These are phyloP conservation scores for Pterocles gutturalis DNA, from an alignment of 2,113 vertebrate genomes.

Conservation along the genomic window DNA sequence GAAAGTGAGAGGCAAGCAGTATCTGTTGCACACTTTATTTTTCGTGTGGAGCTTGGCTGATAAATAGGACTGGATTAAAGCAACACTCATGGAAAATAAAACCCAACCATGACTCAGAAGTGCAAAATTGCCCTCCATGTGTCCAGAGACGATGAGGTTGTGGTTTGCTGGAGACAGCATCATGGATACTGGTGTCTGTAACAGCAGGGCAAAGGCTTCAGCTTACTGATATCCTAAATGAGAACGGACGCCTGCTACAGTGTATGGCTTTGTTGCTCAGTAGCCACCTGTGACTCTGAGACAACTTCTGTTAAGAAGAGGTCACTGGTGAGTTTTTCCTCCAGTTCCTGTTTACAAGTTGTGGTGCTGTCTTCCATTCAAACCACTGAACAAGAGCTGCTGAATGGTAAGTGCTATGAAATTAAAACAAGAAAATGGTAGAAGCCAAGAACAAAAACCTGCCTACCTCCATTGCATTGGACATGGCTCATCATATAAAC, in stretches of 20 bases:
- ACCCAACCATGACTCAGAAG: constrained; percentile 33
- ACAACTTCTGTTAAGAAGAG: neutral
- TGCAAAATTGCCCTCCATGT: constrained; percentile 44
- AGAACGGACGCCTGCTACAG: neutral
- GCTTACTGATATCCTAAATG: neutral
- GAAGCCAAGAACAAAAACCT: neutral
- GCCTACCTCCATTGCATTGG: neutral
- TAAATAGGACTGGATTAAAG: constrained; percentile 23
- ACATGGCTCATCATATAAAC: neutral
- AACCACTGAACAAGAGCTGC: neutral
- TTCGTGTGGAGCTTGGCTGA: neutral
- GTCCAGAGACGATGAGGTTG: constrained; percentile 53
- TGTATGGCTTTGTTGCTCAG: constrained; percentile 72
- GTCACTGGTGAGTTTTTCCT: neutral
- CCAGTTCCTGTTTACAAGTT: neutral
- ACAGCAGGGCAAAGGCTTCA: constrained; percentile 67
- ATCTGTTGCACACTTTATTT: constrained; percentile 4
- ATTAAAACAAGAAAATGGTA: neutral
- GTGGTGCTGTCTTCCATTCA: neutral
- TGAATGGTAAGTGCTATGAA: neutral
- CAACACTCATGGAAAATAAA: constrained; percentile 49
- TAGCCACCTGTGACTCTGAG: constrained; percentile 24
- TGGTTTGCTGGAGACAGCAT: neutral
- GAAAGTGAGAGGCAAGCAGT: neutral
- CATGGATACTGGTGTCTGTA: neutral